Evolutionary conservation across 2,797 vertebrate genomes (phyloP).

Genomic region (Anguilla marmorata): DNA sequence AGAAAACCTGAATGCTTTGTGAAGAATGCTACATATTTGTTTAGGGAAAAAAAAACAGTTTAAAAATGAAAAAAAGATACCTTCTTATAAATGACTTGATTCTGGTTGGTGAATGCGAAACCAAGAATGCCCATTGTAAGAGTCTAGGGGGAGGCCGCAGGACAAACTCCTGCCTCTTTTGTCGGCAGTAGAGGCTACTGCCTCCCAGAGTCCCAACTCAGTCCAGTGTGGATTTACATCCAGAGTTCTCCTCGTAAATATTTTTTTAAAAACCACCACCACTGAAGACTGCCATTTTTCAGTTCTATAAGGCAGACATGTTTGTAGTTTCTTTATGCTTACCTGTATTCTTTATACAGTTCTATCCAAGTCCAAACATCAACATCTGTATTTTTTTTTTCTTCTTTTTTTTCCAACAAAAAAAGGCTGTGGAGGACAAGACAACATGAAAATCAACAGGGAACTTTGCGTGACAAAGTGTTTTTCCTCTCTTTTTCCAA

Average conservation of each 20-base stretch:
- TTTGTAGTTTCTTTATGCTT: conserved; percentile 50
- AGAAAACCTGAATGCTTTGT: conserved; percentile 86
- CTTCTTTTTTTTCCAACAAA: conserved; percentile 41
- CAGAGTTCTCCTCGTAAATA: conserved; percentile 60
- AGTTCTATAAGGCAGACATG: conserved; percentile 51
- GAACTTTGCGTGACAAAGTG: conserved; percentile 44
- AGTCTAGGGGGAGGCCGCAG: conserved; percentile 58
- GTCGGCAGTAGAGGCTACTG: conserved; percentile 37
- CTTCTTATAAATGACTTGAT: conserved; percentile 64
- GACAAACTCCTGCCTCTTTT: conserved; percentile 36
- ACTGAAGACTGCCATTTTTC: conserved; percentile 66
- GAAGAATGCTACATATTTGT: conserved; percentile 90
- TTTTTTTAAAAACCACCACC: conserved; percentile 55
- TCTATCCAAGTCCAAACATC: conserved; percentile 59
- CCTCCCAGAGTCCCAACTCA: conserved; percentile 46
- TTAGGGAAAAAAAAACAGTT: conserved; percentile 66
- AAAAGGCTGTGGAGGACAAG: conserved; percentile 58
- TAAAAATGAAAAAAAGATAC: conserved; percentile 68
- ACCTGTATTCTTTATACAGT: conserved; percentile 51
- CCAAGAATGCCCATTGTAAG: conserved; percentile 74
- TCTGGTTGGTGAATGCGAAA: conserved; percentile 68
- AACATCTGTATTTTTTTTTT: conserved; percentile 58
- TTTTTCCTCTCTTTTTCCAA: conserved; percentile 37
- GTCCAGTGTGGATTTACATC: conserved; percentile 68
- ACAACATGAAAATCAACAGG: conserved; percentile 54